Base-by-base conservation (phyloP, 1,140 invertebrate genomes). In the Melitaea cinxia region DNA sequence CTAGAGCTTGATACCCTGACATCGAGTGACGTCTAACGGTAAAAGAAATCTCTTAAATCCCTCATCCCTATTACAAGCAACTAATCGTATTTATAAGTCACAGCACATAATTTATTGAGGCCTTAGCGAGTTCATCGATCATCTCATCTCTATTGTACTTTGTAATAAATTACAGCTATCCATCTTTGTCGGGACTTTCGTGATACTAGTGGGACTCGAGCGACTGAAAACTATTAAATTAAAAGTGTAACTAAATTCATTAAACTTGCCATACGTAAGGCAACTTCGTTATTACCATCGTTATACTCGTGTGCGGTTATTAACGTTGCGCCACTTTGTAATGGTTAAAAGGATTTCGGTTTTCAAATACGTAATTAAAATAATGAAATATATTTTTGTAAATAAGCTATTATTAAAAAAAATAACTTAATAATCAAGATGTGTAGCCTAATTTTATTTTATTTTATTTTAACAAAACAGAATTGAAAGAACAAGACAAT, bases 101-200 rank as follows among this genome's bases (percentile, higher is more conserved):
- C 21, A 57, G n/a, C 54, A 56, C n/a, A 45, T 39, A 45, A 57
- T 57, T 57, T 57, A 57, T 57, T 26, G 35, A 37, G 7, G 7
- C 2, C 37, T 57, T 57, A 45, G 54, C 5, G 23, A 3, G 23
- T 19, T 28, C 54, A 57, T 57, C 37, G 42, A 57, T 57, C 54
- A 57, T 57, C 30, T 57, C 54, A 42, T 39, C 33, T 57, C 54
- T 57, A 57, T 57, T 45, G 54, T 57, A 42, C 23, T 28, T 15
- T 1, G 4, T 28, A 45, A 57, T 57, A 57, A 57, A 57, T 57
- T 42, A 57, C 37, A 57, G 42, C 54, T 45, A 57, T 57, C 54
- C 54, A 45, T 57, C 54, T 57, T 37, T 37, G 37, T 45, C 54
- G 53, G 28, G 23, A 14, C 47, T 24, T 15, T 45, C 21, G 47